These are phyloP conservation scores for Neuroterus valhalla DNA, from an alignment of 1,140 invertebrate species.

Conservation along the genomic window DNA sequence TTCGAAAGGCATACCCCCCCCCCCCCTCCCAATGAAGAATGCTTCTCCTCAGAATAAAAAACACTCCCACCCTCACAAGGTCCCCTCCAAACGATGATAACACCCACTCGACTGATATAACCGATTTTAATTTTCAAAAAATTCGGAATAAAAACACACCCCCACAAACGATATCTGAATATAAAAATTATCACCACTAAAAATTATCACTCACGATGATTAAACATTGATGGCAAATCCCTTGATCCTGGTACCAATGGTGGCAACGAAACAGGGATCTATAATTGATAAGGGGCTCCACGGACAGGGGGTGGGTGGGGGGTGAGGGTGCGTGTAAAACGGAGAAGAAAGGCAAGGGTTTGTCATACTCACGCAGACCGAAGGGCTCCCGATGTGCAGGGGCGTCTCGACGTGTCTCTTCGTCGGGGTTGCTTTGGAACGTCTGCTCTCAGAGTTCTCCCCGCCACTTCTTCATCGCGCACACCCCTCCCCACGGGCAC, in stretches of 20 bases:
- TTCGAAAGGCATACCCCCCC: too few species aligned
- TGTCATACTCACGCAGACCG: slow-evolving; percentile 71
- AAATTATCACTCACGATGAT: background rate
- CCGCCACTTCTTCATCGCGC: slow-evolving; percentile 68
- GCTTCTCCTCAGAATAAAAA: background rate
- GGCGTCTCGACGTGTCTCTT: slow-evolving; percentile 75
- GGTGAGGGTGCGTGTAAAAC: slow-evolving; percentile 43
- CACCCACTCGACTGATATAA: background rate
- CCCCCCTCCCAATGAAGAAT: too few species aligned
- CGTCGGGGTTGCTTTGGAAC: slow-evolving; percentile 74
- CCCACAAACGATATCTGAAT: background rate
- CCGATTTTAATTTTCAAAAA: background rate
- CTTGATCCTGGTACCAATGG: background rate
- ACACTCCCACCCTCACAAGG: background rate
- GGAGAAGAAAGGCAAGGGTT: slow-evolving; percentile 47
- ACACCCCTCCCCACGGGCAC: slow-evolving; percentile 47
- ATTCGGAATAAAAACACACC: background rate
- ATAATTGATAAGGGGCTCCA: slow-evolving; percentile 28
- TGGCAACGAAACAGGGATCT: background rate
- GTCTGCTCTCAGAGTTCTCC: slow-evolving; percentile 77
- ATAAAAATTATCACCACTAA: background rate
- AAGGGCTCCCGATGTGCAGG: slow-evolving; percentile 73
- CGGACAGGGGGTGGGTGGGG: slow-evolving; percentile 37
- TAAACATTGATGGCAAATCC: background rate
- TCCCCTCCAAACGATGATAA: too few species aligned